These are phyloP conservation scores for Acanthaster planci DNA, from an alignment of 35 echinoderm and acorn worm genomes.

Conservation along the genomic window DNA sequence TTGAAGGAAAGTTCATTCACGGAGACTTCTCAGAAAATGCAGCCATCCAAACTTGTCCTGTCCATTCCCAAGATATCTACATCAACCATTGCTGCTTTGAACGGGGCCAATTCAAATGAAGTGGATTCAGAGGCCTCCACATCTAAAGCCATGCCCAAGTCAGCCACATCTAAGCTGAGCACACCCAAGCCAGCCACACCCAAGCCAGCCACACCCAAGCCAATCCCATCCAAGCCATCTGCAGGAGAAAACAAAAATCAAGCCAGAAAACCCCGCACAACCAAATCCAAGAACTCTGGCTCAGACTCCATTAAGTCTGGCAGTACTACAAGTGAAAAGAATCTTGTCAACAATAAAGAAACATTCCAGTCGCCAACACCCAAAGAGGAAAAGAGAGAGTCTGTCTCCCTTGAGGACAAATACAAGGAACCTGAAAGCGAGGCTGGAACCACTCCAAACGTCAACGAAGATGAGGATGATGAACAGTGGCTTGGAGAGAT, in stretches of 20 bases:
- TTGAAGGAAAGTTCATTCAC: too few relatives aligned
- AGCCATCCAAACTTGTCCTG: not conserved
- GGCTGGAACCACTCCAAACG: not conserved
- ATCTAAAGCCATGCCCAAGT: not conserved
- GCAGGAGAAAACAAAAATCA: not conserved
- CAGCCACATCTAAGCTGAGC: not conserved
- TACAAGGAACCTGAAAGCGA: not conserved
- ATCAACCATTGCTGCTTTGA: not conserved
- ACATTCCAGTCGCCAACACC: too few relatives aligned
- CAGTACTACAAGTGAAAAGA: too few relatives aligned
- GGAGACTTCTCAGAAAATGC: not conserved
- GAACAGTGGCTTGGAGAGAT: not conserved
- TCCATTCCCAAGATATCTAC: constrained; percentile 15
- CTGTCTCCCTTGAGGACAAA: not conserved
- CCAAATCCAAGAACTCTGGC: too few relatives aligned
- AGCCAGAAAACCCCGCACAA: not conserved
- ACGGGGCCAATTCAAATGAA: not conserved
- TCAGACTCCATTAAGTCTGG: too few relatives aligned
- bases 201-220: not conserved
- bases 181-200: not conserved
- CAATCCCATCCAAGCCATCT: not conserved
- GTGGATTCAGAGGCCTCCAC: too few relatives aligned
- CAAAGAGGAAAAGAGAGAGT: not conserved
- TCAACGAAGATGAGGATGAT: not conserved
- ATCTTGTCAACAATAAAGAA: too few relatives aligned